Percentiles rank a stretch among this genome's conserved stretches.
Evolutionary conservation across 2,888 invertebrate genomes (phyloP).

Genomic region (Pycnomerus fuliginosus): DNA sequence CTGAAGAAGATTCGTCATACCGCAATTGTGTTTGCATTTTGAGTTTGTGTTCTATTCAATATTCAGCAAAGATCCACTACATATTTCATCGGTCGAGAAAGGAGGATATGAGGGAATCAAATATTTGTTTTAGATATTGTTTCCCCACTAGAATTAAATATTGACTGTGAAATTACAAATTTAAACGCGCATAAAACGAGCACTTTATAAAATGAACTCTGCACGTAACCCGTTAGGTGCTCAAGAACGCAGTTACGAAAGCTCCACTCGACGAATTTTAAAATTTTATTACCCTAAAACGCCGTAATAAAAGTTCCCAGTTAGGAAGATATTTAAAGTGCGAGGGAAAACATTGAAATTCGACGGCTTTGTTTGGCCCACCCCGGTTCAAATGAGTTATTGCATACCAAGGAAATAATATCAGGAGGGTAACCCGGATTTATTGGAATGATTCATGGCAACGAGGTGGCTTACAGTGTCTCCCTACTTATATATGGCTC

Average conservation of each 20-base stretch:
- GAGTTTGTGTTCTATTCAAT: slow-evolving; percentile 11
- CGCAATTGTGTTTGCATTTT: slow-evolving; percentile 8
- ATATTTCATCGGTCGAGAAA: slow-evolving; percentile 6
- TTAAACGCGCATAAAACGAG: slow-evolving; percentile 15
- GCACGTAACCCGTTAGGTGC: slow-evolving; percentile 22
- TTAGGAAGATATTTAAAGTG: slow-evolving; percentile 27
- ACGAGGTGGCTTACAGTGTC: slow-evolving; percentile 23
- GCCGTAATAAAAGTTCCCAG: slow-evolving; percentile 19
- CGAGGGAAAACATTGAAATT: slow-evolving; percentile 26
- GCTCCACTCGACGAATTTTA: slow-evolving; percentile 17
- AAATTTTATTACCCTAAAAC: slow-evolving; percentile 24
- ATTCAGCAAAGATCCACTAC: slow-evolving; percentile 8
- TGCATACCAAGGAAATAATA: slow-evolving; percentile 26
- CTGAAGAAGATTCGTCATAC: too few species aligned
- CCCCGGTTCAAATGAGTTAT: slow-evolving; percentile 23
- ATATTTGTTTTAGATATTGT: slow-evolving; percentile 19
- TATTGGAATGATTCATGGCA: slow-evolving; percentile 24
- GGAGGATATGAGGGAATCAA: slow-evolving; percentile 3
- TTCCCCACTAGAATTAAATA: slow-evolving; percentile 17
- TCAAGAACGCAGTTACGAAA: slow-evolving; percentile 23
- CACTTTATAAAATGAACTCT: slow-evolving; percentile 25
- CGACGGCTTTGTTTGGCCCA: slow-evolving; percentile 23
- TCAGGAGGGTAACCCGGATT: slow-evolving; percentile 25
- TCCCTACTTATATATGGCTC: slow-evolving; percentile 23
- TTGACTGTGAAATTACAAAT: slow-evolving; percentile 23